These are phyloP conservation scores for Cheilosia impressa DNA, from an alignment of 2,888 invertebrate species.

Conservation along the genomic window DNA sequence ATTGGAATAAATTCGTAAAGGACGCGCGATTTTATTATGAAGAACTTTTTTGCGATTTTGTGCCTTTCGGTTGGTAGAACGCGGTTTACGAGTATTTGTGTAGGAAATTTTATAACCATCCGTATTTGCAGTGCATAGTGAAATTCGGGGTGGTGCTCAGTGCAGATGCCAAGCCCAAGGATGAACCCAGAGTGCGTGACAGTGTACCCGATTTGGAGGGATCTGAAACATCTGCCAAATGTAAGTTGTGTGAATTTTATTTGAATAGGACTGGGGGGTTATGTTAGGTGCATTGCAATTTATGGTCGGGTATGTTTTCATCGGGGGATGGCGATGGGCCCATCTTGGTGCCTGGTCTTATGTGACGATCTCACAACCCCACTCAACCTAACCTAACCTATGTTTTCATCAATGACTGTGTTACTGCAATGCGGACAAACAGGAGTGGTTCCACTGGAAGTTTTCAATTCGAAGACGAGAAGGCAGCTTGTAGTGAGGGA, in stretches of 20 bases:
- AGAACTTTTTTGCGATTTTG: slow-evolving; percentile 28
- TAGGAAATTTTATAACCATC: not conserved
- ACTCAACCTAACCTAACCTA: too few species aligned
- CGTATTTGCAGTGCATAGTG: slow-evolving; percentile 34
- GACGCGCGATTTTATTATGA: slow-evolving; percentile 22
- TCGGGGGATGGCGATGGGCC: too few species aligned
- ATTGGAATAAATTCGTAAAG: not conserved
- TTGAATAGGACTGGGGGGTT: too few species aligned
- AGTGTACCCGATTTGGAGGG: slow-evolving; percentile 76
- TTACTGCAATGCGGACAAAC: too few species aligned
- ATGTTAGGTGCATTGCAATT: too few species aligned
- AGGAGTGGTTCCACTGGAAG: too few species aligned
- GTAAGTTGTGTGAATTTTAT: slow-evolving; percentile 76
- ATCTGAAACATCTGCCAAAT: slow-evolving; percentile 81
- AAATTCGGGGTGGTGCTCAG: slow-evolving; percentile 11
- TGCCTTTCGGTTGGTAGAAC: slow-evolving; percentile 54
- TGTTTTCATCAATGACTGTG: too few species aligned
- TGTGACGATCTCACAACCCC: too few species aligned
- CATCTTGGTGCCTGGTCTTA: too few species aligned
- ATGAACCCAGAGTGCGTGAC: not conserved
- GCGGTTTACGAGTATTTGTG: not conserved
- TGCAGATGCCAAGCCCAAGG: slow-evolving; percentile 8
- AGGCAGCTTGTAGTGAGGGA: too few species aligned
- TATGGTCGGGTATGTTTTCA: too few species aligned
- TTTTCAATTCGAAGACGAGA: too few species aligned